A percentile compares a stretch with the other conserved stretches of the same genome.
Evolutionary conservation across 2,797 vertebrate genomes (phyloP).

Genomic region (Acanthis flammea): DNA sequence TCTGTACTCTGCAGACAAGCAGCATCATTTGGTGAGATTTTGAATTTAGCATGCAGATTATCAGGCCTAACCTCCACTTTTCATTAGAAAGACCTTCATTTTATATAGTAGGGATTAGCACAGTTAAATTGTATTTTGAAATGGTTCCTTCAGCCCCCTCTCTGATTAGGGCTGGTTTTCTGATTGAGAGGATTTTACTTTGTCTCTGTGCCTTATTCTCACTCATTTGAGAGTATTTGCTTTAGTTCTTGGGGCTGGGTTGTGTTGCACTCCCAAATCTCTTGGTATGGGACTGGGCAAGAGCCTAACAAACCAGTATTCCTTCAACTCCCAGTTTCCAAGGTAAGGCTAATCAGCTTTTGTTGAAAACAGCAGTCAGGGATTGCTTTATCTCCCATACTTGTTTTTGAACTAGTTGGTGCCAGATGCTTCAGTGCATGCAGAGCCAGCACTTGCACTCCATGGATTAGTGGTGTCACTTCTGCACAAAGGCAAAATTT

Average conservation of each 20-base stretch:
- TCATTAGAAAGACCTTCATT: slow-evolving; percentile 8
- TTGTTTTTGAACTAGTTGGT: background rate
- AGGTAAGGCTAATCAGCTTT: slow-evolving; percentile 33
- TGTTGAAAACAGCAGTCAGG: background rate
- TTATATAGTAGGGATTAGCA: slow-evolving; percentile 4
- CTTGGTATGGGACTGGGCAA: background rate
- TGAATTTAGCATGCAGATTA: slow-evolving; percentile 40
- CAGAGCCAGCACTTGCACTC: background rate
- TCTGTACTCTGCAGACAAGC: background rate
- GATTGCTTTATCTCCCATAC: background rate
- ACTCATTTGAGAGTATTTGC: background rate
- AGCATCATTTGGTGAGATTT: slow-evolving; percentile 27
- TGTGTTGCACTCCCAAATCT: background rate
- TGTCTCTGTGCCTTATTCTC: background rate
- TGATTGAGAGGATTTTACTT: background rate
- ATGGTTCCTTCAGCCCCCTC: background rate
- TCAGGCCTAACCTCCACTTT: background rate
- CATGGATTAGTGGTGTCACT: background rate
- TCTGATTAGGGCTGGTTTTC: background rate
- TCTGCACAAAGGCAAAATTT: background rate
- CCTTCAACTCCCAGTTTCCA: background rate
- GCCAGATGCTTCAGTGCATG: background rate
- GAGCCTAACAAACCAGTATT: background rate
- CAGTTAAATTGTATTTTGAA: slow-evolving; percentile 1
- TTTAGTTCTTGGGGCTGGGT: background rate